These are phyloP conservation scores for Pseudomyrmex flavicornis DNA, from an alignment of 1,140 invertebrate species.

Conservation along the genomic window DNA sequence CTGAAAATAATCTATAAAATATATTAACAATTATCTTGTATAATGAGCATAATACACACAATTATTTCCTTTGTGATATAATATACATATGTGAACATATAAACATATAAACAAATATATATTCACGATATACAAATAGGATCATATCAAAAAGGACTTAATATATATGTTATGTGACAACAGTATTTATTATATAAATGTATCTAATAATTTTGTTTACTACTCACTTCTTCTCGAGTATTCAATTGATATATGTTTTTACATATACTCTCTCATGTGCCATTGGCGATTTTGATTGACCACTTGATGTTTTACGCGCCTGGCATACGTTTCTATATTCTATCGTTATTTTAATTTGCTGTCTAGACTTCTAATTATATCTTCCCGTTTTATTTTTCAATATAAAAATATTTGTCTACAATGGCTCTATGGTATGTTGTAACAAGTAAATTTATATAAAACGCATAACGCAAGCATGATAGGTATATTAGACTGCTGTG, in stretches of 20 bases:
- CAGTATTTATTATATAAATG: not conserved
- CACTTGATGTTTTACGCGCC: constrained; percentile 19
- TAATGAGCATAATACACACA: not conserved
- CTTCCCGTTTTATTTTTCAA: constrained; percentile 37
- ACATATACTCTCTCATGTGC: constrained; percentile 13
- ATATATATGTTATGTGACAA: constrained; percentile 35
- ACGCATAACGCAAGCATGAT: constrained; percentile 55
- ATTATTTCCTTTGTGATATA: constrained; percentile 19
- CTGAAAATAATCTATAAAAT: not conserved
- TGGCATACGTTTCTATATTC: constrained; percentile 34
- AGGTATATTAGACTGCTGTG: constrained; percentile 32
- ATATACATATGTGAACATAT: constrained; percentile 12
- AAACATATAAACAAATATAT: constrained; percentile 27
- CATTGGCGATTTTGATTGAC: constrained; percentile 30
- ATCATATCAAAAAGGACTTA: constrained; percentile 12
- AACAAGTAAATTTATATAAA: constrained; percentile 28
- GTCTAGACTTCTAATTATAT: constrained; percentile 34
- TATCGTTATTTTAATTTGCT: constrained; percentile 47
- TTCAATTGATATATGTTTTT: constrained; percentile 20
- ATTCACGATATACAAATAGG: constrained; percentile 36
- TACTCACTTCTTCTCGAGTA: not conserved
- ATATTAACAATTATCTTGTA: not conserved
- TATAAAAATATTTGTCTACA: constrained; percentile 48
- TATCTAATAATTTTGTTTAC: constrained; percentile 24
- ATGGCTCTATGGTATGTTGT: constrained; percentile 44